phyloP scores from a whole-genome alignment of 2,888 invertebrate genomes.

The Drosophila kokeensis region DNA sequence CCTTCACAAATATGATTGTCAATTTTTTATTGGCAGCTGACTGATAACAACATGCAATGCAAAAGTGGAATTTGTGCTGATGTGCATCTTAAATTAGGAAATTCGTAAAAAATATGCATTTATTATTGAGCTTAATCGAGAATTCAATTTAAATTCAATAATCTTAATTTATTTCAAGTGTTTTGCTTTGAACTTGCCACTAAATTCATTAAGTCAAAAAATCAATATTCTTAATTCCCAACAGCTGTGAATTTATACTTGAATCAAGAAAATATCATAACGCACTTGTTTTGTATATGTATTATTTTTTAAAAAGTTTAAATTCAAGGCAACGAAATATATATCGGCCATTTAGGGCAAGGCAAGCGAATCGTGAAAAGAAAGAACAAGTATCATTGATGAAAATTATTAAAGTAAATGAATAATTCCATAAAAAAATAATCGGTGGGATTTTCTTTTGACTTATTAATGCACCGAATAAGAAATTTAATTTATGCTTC shows the following conservation, averaged over 20 bases:
- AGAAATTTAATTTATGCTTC: background rate
- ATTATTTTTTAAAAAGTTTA: constrained; percentile 2
- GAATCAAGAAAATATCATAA: background rate
- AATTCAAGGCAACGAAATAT: constrained; percentile 11
- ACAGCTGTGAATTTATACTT: background rate
- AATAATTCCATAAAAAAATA: background rate
- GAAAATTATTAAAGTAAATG: background rate
- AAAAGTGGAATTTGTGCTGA: background rate
- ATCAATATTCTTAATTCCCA: constrained; percentile 7
- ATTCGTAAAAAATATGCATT: constrained; percentile 7
- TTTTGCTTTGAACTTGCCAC: background rate
- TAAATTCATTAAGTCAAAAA: constrained; percentile 10
- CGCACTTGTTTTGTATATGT: constrained; percentile 6
- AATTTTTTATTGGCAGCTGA: background rate
- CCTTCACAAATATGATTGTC: background rate
- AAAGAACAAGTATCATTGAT: constrained; percentile 7
- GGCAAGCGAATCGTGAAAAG: constrained; percentile 1
- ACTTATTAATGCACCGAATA: background rate
- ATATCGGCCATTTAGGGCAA: constrained; percentile 10
- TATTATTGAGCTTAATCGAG: constrained; percentile 2
- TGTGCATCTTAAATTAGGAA: background rate
- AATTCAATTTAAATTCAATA: constrained; percentile 25
- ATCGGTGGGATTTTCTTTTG: background rate
- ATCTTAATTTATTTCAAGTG: constrained; percentile 15
- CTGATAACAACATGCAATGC: constrained; percentile 1